These are phyloP conservation scores for Hemiprocne comata DNA, from an alignment of 2,113 vertebrate species.

Conservation along the genomic window DNA sequence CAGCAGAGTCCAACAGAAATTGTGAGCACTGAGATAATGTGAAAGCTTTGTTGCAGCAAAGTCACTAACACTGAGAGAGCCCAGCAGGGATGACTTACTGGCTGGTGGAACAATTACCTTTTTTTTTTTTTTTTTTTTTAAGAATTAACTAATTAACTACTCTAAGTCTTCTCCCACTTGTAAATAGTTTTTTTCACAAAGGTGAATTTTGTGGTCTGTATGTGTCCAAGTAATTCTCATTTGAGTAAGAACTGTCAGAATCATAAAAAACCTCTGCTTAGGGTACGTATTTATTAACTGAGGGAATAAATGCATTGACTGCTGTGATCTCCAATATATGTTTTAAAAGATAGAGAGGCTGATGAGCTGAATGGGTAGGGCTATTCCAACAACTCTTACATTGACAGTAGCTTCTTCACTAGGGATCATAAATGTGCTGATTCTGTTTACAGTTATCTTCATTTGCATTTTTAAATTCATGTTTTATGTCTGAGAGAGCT, in stretches of 20 bases:
- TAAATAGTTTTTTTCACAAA: background rate
- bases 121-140: background rate
- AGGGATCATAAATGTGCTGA: background rate
- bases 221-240: background rate
- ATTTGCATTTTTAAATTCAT: background rate
- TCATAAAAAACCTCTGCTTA: background rate
- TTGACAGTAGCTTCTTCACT: background rate
- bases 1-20: background rate
- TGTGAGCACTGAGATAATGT: background rate
- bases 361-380: background rate
- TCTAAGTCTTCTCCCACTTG: background rate
- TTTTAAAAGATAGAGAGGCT: background rate
- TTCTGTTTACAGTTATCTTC: background rate
- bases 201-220: background rate
- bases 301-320: background rate
- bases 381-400: background rate
- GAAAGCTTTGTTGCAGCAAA: background rate
- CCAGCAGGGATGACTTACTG: background rate
- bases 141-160: background rate
- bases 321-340: background rate
- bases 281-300: background rate
- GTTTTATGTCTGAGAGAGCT: background rate
- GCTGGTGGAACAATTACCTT: background rate
- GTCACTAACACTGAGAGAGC: background rate
- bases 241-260: background rate